These are phyloP conservation scores for Grallaria varia DNA, from an alignment of 2,113 vertebrate genomes.

Conservation along the genomic window DNA sequence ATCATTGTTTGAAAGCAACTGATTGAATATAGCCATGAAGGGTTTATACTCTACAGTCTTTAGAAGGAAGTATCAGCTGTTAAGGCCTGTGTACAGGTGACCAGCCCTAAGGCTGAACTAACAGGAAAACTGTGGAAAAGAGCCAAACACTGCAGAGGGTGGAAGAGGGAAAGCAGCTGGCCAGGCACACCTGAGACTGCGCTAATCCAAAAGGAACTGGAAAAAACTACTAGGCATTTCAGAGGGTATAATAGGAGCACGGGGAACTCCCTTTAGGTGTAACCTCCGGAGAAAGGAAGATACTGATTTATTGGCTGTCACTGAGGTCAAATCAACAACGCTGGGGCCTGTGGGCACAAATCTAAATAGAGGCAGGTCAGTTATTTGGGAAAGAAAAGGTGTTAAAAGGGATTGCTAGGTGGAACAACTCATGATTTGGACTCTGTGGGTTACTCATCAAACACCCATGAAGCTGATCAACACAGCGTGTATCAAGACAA, in stretches of 20 bases:
- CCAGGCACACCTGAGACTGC: background rate
- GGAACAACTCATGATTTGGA: background rate
- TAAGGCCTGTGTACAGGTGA: background rate
- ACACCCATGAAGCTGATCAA: background rate
- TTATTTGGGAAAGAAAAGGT: background rate
- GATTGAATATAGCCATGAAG: background rate
- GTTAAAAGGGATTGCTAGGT: background rate
- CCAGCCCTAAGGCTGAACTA: background rate
- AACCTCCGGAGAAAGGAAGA: background rate
- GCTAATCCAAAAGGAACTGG: background rate
- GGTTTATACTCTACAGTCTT: background rate
- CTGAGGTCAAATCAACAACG: background rate
- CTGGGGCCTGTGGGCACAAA: background rate
- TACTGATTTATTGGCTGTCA: background rate
- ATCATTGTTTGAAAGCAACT: background rate
- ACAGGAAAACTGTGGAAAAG: background rate
- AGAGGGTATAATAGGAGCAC: background rate
- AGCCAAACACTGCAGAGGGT: background rate
- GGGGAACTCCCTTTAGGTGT: background rate
- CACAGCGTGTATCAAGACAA: background rate
- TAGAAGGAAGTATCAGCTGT: background rate
- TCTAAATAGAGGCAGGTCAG: background rate
- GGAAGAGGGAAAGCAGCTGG: background rate
- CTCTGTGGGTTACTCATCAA: background rate
- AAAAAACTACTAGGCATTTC: background rate